These are phyloP conservation scores for Carettochelys insculpta DNA, from an alignment of 2,113 vertebrate genomes.

Conservation along the genomic window DNA sequence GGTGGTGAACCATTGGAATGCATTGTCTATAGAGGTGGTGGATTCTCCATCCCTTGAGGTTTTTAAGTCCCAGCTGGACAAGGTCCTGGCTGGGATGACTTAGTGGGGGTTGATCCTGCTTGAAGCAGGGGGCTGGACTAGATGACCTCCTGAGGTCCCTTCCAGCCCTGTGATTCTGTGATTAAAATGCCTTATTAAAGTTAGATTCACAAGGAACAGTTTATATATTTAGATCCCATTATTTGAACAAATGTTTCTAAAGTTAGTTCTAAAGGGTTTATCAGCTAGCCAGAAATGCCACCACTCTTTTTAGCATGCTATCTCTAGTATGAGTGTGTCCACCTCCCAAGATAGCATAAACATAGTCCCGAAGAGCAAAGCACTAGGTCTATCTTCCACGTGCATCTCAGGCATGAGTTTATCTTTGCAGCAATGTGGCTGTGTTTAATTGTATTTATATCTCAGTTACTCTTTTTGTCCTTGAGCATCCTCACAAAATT, in stretches of 20 bases:
- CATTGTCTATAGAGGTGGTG: too few relatives aligned
- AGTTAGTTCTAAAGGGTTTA: not conserved
- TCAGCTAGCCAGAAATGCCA: not conserved
- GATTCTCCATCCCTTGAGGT: too few relatives aligned
- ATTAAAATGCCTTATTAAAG: not conserved
- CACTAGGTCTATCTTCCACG: not conserved
- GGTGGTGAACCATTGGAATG: too few relatives aligned
- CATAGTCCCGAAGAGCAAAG: not conserved
- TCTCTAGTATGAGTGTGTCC: not conserved
- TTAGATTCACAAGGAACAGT: not conserved
- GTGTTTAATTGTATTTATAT: not conserved
- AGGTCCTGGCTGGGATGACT: too few relatives aligned
- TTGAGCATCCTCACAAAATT: not conserved
- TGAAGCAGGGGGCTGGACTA: too few relatives aligned
- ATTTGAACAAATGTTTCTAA: not conserved
- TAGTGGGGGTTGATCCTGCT: too few relatives aligned
- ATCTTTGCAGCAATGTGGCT: not conserved
- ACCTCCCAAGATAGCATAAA: not conserved
- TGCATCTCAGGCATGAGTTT: accelerated
- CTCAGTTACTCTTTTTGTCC: not conserved
- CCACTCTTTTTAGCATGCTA: not conserved
- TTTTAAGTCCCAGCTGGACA: too few relatives aligned
- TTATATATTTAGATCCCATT: not conserved
- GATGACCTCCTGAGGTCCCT: too few relatives aligned
- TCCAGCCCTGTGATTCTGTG: too few relatives aligned